Base-by-base conservation (phyloP, 2,888 invertebrate genomes). In the Drosophila glabriapex region DNA sequence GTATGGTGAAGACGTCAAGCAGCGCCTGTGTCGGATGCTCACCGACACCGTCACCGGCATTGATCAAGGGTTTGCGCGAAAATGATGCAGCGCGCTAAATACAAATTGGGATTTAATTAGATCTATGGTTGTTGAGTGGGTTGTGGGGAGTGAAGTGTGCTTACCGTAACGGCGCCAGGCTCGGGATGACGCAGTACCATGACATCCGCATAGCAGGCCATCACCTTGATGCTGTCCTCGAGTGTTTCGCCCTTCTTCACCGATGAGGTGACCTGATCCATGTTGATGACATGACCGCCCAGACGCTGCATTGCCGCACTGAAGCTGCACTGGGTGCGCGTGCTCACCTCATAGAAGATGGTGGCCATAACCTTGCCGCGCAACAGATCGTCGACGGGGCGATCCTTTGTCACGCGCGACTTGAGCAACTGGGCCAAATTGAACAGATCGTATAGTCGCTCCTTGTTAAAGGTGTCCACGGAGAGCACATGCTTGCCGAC, bases 1-100 rank as follows among this genome's bases (percentile, higher is more conserved):
- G 95, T 86, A 99, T 99, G 7, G 99, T 99, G 92, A 99, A 99
- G 5, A 99, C 96, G 92, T 99, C 99, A 14, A 99, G 94, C 19
- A 99, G 94, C 0, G 99, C 99, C 94, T 99, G 99, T 0, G 99
- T 99, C 0, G 99, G 99, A 94, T 99, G 99, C 92, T 99, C 99
- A 0, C 99, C 99, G 1, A 97, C 95, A 12, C 99, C 99, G 94
- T 99, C 99, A 2, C 99, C 99, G 16, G 99, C 99, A 94, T 99
- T 99, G 61, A 99, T 96, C n/a, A 99, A 94, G 0, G 99, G 98
- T 91, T 97, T 98, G 2, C 97, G 95, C 82, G 97, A 97, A 71
- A 96, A 96, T 22, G 96, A 95, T 0, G 98, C 96, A 1, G 97
- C 98, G 87, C 95, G 95, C 97, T 98, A 91, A 9, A 92, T 54